A percentile compares a stretch with the other conserved stretches of the same genome.
Conservation (phyloP, 2,113 vertebrate species). For the Amazona guildingii region DNA sequence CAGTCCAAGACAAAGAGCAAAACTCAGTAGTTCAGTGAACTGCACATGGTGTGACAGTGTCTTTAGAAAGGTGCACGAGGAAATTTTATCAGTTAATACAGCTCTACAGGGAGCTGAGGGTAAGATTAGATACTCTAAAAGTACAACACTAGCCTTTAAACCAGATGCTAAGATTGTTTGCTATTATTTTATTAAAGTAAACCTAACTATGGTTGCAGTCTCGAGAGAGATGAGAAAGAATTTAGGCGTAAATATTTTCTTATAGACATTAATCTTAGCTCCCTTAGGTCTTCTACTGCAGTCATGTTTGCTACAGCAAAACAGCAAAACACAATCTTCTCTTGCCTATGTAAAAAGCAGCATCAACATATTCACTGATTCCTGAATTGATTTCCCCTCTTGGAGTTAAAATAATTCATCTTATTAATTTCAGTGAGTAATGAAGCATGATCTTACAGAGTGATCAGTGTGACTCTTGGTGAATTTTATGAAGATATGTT, state of each 20-base stretch:
- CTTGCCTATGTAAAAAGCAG: not conserved
- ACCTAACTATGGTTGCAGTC: not conserved
- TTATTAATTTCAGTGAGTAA: not conserved
- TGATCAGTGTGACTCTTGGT: not conserved
- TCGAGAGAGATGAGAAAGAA: not conserved
- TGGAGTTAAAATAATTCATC: not conserved
- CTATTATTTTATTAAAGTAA: slow-evolving; percentile 6
- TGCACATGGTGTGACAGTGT: not conserved
- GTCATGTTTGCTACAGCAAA: not conserved
- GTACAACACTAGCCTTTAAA: not conserved
- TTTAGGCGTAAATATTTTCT: slow-evolving; percentile 5
- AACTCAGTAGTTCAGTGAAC: not conserved
- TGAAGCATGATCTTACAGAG: not conserved
- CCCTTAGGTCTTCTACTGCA: not conserved
- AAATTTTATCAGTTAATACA: not conserved
- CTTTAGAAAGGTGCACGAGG: not conserved
- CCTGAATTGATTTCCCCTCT: not conserved
- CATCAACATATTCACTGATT: not conserved
- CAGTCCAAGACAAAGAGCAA: not conserved
- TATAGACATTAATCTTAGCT: not conserved
- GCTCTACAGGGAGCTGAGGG: not conserved
- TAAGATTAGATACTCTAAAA: not conserved
- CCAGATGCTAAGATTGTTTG: not conserved
- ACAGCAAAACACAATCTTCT: not conserved
- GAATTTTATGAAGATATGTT: not conserved